phyloP scores from a whole-genome alignment of 2,888 invertebrate genomes.

The Cerastoderma edule region DNA sequence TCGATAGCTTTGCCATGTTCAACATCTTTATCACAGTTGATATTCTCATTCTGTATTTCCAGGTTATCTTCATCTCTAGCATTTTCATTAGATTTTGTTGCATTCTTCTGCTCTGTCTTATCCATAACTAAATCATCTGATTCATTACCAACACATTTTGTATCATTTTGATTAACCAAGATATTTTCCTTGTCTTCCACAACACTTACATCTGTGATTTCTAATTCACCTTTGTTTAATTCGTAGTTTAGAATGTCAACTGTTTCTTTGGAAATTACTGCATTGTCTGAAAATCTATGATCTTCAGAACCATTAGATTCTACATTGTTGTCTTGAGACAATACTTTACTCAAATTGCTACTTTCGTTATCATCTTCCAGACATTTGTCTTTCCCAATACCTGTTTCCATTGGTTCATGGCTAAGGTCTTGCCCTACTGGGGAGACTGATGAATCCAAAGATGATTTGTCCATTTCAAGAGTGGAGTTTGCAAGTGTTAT shows the following conservation, averaged over 20 bases:
- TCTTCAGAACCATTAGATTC: no score
- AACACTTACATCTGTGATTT: constrained; percentile 35
- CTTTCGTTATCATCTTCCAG: no score
- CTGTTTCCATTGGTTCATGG: neutral
- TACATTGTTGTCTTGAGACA: neutral
- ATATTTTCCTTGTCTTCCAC: constrained; percentile 25
- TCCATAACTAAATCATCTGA: neutral
- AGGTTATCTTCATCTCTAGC: neutral
- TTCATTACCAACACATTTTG: neutral
- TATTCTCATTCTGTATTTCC: neutral
- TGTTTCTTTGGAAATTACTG: constrained; percentile 32
- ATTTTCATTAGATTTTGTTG: neutral
- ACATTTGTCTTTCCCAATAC: neutral
- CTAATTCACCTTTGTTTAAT: constrained; percentile 43
- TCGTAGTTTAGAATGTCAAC: constrained; percentile 44
- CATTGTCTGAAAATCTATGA: no score
- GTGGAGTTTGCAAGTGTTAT: neutral
- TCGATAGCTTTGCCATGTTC: neutral
- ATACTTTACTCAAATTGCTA: neutral
- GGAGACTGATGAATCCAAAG: no score
- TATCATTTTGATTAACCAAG: neutral
- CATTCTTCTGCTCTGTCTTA: constrained; percentile 2
- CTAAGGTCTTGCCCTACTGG: neutral
- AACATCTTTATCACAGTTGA: neutral
- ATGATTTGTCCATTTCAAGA: no score